Conservation (phyloP, 2,888 invertebrate genomes). For the Ptychoptera albimana region DNA sequence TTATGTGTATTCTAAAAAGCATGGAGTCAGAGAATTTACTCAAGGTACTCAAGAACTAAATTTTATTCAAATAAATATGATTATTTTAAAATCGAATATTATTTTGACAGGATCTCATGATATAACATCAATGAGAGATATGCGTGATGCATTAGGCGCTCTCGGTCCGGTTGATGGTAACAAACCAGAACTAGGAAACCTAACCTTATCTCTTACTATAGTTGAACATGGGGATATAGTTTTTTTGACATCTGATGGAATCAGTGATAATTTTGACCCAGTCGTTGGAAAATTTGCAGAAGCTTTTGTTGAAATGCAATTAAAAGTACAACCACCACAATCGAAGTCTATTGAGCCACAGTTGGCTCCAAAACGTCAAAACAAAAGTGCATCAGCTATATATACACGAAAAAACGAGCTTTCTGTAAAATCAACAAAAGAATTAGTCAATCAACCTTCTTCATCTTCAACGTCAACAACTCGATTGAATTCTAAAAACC, state of each 20-base stretch:
- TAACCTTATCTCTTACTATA: conserved; percentile 70
- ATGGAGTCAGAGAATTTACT: conserved; percentile 71
- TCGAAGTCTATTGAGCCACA: conserved; percentile 9
- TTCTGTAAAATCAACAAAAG: too few relatives aligned
- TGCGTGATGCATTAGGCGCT: conserved; percentile 78
- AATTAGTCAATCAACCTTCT: too few relatives aligned
- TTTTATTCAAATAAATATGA: not conserved
- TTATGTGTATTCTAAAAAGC: conserved; percentile 61
- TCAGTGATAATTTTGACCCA: conserved; percentile 83
- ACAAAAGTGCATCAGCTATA: conserved; percentile 27
- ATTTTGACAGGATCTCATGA: conserved; percentile 55
- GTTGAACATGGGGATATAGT: conserved; percentile 68
- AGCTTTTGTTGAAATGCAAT: conserved; percentile 27
- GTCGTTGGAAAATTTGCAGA: conserved; percentile 76
- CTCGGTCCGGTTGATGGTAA: conserved; percentile 72
- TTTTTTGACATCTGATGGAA: conserved; percentile 76
- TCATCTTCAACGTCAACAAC: too few relatives aligned
- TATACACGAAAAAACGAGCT: conserved; percentile 13
- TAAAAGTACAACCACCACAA: conserved; percentile 11
- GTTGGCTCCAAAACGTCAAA: conserved; percentile 25
- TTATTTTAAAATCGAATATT: conserved; percentile 3
- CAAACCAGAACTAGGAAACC: conserved; percentile 72
- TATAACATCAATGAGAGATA: conserved; percentile 60
- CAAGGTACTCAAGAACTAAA: conserved; percentile 38
- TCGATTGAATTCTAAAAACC: too few relatives aligned